Percentiles rank a stretch among this genome's conserved stretches.
Conservation (phyloP, 2,888 invertebrate species). For the Dicyrtomina minuta region DNA sequence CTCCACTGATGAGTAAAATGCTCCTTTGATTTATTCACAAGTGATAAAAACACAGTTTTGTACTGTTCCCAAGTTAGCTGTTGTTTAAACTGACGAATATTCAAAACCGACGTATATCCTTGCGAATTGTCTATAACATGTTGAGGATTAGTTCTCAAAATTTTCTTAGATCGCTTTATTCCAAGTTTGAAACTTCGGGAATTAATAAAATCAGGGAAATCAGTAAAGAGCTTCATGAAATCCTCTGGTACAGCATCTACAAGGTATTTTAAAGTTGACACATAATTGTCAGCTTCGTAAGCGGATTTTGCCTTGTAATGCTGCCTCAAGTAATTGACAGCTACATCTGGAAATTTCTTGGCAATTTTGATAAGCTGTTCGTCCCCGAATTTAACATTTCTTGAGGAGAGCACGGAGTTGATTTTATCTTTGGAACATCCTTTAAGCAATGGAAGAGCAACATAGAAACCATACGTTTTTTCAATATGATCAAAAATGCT, state of each 20-base stretch:
- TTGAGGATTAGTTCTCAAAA: neutral
- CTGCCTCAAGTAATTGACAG: slow-evolving; percentile 33
- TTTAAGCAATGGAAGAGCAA: slow-evolving; percentile 37
- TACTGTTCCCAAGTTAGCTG: neutral
- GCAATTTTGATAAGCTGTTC: slow-evolving; percentile 38
- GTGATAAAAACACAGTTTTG: neutral
- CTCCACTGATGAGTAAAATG: neutral
- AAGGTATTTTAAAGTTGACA: slow-evolving; percentile 5
- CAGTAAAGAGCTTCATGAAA: neutral
- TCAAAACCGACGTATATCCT: neutral
- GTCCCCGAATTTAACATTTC: slow-evolving; percentile 34
- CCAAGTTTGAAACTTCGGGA: neutral
- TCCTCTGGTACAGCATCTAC: neutral
- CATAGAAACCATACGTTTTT: slow-evolving; percentile 39
- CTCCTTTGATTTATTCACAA: neutral
- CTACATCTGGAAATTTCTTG: slow-evolving; percentile 32
- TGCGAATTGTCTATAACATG: neutral
- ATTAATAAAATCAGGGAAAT: neutral
- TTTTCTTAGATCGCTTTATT: neutral
- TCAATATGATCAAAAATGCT: slow-evolving; percentile 38
- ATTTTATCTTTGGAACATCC: slow-evolving; percentile 39
- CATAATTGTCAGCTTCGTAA: neutral
- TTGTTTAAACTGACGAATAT: neutral
- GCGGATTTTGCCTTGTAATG: neutral
- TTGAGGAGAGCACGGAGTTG: slow-evolving; percentile 31